phyloP scores from a whole-genome alignment of 2,113 vertebrate genomes.

The Sinocyclocheilus rhinocerous region DNA sequence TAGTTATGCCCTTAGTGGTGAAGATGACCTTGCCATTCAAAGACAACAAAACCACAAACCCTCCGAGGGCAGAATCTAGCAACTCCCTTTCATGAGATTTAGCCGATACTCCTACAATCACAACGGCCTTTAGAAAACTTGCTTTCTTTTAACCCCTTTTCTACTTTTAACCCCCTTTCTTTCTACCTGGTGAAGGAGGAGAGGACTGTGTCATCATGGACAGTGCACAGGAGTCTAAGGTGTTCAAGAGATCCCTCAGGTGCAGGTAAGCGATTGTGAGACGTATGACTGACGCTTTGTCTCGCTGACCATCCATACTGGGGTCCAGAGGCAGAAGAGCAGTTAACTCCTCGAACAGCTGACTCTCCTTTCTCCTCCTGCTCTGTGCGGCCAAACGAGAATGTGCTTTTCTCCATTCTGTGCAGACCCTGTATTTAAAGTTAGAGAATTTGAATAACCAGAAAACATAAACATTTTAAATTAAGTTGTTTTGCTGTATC shows the following conservation, averaged over 20 bases:
- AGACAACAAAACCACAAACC: constrained; percentile 62
- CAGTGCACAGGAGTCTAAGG: neutral
- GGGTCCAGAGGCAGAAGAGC: constrained; percentile 56
- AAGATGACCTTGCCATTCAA: constrained; percentile 62
- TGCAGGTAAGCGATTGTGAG: constrained; percentile 61
- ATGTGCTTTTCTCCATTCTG: constrained; percentile 56
- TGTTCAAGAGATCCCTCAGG: constrained; percentile 49
- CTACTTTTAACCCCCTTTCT: neutral
- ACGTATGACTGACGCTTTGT: constrained; percentile 66
- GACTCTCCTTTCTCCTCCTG: constrained; percentile 58
- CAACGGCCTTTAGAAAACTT: neutral
- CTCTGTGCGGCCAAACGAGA: constrained; percentile 60
- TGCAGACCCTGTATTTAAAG: constrained; percentile 45
- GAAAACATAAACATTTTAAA: neutral
- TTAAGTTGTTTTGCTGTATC: neutral
- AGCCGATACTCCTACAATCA: constrained; percentile 24
- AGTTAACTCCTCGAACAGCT: constrained; percentile 61
- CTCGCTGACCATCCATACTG: constrained; percentile 31
- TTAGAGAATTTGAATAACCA: neutral
- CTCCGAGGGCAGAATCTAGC: constrained; percentile 52
- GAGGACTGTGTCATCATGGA: neutral
- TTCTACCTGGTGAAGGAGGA: neutral
- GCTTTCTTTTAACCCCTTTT: neutral
- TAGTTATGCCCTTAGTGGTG: constrained; percentile 54
- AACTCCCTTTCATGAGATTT: constrained; percentile 42